Percentiles rank a stretch among this genome's conserved stretches.
phyloP scores from a whole-genome alignment of 2,113 vertebrate genomes.

The Panthera uncia region DNA sequence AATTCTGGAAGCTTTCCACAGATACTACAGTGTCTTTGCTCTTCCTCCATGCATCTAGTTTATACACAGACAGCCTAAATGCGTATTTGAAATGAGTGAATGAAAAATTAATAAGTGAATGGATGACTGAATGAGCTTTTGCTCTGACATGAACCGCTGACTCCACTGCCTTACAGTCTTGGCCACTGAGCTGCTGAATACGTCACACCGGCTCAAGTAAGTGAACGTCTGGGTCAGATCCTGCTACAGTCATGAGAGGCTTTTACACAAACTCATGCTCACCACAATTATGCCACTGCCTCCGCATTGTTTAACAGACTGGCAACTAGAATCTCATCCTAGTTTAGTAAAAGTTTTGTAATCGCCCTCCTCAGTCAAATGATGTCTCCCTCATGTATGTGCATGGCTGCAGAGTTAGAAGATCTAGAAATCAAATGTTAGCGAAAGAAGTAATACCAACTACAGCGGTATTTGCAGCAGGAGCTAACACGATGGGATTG shows the following conservation, averaged over 20 bases:
- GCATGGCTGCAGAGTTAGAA: not conserved
- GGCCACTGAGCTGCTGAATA: not conserved
- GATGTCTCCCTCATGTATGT: not conserved
- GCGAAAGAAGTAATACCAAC: not conserved
- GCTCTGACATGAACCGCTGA: not conserved
- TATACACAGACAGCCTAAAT: not conserved
- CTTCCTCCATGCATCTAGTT: not conserved
- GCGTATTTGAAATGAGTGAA: not conserved
- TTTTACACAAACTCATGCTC: not conserved
- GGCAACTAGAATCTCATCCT: not conserved
- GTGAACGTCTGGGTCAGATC: not conserved
- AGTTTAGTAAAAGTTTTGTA: not conserved
- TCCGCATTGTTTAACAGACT: not conserved
- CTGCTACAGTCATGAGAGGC: not conserved
- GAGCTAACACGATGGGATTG: not conserved
- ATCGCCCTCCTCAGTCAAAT: not conserved
- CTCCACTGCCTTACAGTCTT: not conserved
- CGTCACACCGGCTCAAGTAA: not conserved
- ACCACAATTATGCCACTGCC: not conserved
- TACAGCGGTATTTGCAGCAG: not conserved
- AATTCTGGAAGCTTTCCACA: not conserved
- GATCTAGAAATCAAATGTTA: not conserved
- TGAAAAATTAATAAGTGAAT: not conserved
- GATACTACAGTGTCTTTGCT: not conserved
- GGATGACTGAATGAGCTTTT: not conserved